These are phyloP conservation scores for Chamaetylas fuelleborni DNA, from an alignment of 2,113 vertebrate species.

Conservation along the genomic window DNA sequence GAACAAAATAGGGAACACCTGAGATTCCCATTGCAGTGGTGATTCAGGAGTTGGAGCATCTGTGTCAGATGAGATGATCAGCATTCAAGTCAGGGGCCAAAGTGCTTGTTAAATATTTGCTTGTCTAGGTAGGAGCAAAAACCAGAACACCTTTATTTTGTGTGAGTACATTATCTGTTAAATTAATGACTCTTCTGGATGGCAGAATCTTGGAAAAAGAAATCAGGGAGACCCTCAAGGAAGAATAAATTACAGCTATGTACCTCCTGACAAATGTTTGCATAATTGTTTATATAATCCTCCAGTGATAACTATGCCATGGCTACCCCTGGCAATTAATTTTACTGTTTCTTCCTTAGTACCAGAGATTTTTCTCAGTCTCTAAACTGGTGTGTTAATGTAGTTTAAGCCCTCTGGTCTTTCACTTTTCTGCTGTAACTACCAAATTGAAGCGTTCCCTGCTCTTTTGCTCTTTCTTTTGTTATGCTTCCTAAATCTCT, in stretches of 20 bases:
- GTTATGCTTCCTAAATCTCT: background rate
- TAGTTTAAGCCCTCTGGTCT: background rate
- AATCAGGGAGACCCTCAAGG: background rate
- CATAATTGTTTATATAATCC: background rate
- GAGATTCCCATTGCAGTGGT: background rate
- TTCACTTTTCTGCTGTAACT: background rate
- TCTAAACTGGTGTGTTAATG: background rate
- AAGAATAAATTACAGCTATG: background rate
- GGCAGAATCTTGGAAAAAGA: background rate
- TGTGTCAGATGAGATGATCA: background rate
- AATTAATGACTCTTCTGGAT: background rate
- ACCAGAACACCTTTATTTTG: background rate
- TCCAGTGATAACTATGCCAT: background rate
- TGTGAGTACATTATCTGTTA: background rate
- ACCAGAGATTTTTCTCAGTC: background rate
- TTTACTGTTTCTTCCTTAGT: background rate
- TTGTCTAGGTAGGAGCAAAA: background rate
- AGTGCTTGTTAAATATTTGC: background rate
- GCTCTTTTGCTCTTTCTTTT: background rate
- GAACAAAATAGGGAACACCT: background rate
- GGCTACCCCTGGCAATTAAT: background rate
- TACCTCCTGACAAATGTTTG: background rate
- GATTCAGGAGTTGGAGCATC: background rate
- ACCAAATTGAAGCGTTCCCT: background rate
- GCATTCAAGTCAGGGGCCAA: background rate